Conservation (phyloP, 2,113 vertebrate species). For the Dasyurus viverrinus region DNA sequence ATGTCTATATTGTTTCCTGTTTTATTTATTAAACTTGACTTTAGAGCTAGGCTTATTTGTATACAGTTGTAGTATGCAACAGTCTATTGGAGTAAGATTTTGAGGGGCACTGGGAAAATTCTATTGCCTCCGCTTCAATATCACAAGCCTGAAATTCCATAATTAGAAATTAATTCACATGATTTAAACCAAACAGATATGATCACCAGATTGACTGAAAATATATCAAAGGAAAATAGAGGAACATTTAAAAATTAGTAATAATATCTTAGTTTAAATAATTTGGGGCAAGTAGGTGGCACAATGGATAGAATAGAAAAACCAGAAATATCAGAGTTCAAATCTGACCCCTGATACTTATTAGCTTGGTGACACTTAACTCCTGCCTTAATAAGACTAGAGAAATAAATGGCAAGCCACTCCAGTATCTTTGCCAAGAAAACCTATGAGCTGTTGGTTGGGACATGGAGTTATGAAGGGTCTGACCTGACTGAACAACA, state of each 20-base stretch:
- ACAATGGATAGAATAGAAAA: neutral
- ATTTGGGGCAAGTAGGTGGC: neutral
- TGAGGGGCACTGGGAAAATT: neutral
- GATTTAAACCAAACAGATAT: neutral
- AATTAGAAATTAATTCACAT: conserved; percentile 10
- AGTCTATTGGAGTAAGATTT: neutral
- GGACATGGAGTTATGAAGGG: neutral
- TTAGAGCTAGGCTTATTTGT: neutral
- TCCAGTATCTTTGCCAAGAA: neutral
- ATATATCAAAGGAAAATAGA: neutral
- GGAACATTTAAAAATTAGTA: neutral
- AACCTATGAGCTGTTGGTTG: neutral
- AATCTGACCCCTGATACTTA: neutral
- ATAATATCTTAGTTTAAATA: neutral
- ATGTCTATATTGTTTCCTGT: neutral
- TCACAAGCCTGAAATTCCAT: neutral
- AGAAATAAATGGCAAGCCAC: neutral
- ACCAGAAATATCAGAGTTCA: neutral
- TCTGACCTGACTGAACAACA: neutral
- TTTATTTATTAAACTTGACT: neutral
- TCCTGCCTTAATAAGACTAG: neutral
- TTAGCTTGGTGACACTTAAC: neutral
- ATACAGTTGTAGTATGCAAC: neutral
- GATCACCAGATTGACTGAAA: neutral
- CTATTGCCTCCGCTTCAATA: neutral